These are phyloP conservation scores for Ovis aries DNA, from an alignment of 2,113 vertebrate species.

Conservation along the genomic window ARS-UI_Ramb_v3.0 NC_056058.1:96792501-96793000, in stretches of 20 bases:
- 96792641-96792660: not conserved
- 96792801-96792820: not conserved
- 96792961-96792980: too few relatives aligned
- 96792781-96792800: not conserved
- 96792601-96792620: too few relatives aligned
- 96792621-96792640: not conserved
- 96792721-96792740: too few relatives aligned
- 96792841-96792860: not conserved
- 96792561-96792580: too few relatives aligned
- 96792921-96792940: not conserved
- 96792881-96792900: not conserved
- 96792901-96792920: not conserved
- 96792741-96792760: too few relatives aligned
- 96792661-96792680: not conserved
- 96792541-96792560: too few relatives aligned
- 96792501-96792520: too few relatives aligned
- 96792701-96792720: too few relatives aligned
- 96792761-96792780: not conserved
- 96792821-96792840: not conserved
- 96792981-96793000: not conserved
- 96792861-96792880: not conserved
- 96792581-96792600: too few relatives aligned
- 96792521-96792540: too few relatives aligned
- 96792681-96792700: too few relatives aligned
- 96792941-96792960: not conserved